Base-by-base conservation (phyloP, 2,113 vertebrate species). In the Labeo catla region DNA sequence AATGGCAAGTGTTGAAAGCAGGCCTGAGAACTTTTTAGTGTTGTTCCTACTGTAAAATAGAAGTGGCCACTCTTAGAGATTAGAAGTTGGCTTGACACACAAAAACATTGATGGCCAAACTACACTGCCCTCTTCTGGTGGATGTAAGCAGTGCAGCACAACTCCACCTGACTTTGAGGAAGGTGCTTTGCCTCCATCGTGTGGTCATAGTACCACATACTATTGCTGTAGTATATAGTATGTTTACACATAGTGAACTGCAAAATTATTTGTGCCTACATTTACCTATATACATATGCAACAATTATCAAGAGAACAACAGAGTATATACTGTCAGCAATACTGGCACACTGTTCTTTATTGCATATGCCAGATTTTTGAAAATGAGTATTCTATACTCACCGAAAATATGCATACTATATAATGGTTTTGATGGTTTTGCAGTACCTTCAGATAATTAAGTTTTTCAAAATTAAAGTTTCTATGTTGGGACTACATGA, bases 111-210 rank as follows among this genome's bases (percentile, higher is more conserved):
- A 28, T 63, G 0, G 21, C 8, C 8, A 8, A 4, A 10, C 13
- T n/a, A 12, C 4, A 34, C 23, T 49, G 43, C 28, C 85, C 68
- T 52, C 79, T 76, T 66, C 43, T 43, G 79, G 28, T 57, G 9
- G 19, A 36, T 34, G 15, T 4, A 16, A 68, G 65, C 47, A 72
- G 36, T 80, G n/a, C 65, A 74, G 15, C 16, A 19, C 8, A 63
- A n/a, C 8, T n/a, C 36, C 50, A 11, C 4, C 15, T 19, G 19
- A 0, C 1, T 36, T 9, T 47, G 34, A 36, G 13, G 12, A 36
- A 50, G 61, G 49, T 54, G 6, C 80, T 47, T 52, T 76, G 65
- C 43, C 59, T 61, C 80, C 86, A 54, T 82, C 86, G 1, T 83
- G 85, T 76, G 85, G 77, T n/a, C 5, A 5, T 47, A n/a, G 2